Conservation (phyloP, 2,888 invertebrate genomes). For the Polymixis flavicincta region DNA sequence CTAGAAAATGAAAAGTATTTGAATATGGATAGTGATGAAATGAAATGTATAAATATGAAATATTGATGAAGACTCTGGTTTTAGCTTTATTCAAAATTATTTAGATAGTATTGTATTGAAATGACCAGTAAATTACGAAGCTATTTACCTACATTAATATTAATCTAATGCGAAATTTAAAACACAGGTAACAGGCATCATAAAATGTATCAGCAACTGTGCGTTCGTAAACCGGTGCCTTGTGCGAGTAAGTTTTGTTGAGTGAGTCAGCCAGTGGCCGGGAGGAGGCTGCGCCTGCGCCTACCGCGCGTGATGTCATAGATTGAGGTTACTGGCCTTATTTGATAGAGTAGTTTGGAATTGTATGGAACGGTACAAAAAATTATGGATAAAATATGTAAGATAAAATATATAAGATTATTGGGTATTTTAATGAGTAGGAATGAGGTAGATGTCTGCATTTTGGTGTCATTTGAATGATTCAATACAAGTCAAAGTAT, state of each 20-base stretch:
- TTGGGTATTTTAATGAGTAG: conserved; percentile 62
- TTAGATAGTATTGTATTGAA: conserved; percentile 65
- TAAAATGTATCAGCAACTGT: conserved; percentile 49
- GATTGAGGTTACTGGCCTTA: conserved; percentile 69
- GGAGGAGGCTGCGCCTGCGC: conserved; percentile 47
- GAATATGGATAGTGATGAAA: conserved; percentile 65
- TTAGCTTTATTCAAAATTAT: conserved; percentile 84
- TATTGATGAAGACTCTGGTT: conserved; percentile 78
- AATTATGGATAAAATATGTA: conserved; percentile 61
- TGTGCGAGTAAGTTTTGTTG: conserved; percentile 61
- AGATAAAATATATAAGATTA: conserved; percentile 63
- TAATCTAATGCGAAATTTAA: conserved; percentile 49
- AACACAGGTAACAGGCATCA: conserved; percentile 55
- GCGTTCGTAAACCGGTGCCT: conserved; percentile 57
- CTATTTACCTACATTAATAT: conserved; percentile 56
- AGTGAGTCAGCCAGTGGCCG: conserved; percentile 69
- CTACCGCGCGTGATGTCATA: conserved; percentile 67
- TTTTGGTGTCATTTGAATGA: conserved; percentile 51
- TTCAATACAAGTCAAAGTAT: conserved; percentile 39
- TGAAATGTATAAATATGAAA: conserved; percentile 60
- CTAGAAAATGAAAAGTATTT: conserved; percentile 67
- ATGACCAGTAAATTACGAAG: conserved; percentile 55
- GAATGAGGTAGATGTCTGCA: conserved; percentile 49
- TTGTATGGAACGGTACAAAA: conserved; percentile 69
- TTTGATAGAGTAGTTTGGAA: conserved; percentile 69